A percentile compares a stretch with the other conserved stretches of the same genome.
These are phyloP conservation scores for Strigamia maritima DNA, from an alignment of 2,888 invertebrate genomes.

Conservation along the genomic window DNA sequence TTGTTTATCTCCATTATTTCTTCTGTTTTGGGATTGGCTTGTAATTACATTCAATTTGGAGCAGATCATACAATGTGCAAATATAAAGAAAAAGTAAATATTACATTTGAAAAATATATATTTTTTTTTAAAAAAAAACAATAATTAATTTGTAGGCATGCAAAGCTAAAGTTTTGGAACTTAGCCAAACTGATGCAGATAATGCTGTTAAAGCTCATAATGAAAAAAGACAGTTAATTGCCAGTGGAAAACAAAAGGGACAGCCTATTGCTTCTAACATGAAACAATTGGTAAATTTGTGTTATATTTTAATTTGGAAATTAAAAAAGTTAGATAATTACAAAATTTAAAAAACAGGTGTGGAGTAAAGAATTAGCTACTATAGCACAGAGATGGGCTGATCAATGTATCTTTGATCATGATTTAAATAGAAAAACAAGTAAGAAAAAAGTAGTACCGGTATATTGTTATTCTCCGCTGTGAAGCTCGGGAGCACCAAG, in stretches of 20 bases:
- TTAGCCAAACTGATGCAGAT: slow-evolving; percentile 41
- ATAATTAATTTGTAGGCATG: background rate
- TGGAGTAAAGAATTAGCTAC: slow-evolving; percentile 11
- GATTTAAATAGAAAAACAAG: background rate
- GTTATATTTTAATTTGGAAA: too few species aligned
- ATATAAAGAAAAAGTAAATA: background rate
- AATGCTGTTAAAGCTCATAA: background rate
- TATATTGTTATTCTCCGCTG: too few species aligned
- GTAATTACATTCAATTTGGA: background rate
- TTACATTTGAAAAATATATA: background rate
- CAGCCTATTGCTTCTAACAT: background rate
- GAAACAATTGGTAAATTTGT: too few species aligned
- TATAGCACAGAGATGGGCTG: slow-evolving; percentile 21
- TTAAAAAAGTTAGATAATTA: too few species aligned
- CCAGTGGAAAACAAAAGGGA: background rate
- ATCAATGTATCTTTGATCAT: slow-evolving; percentile 13
- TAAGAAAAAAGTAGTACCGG: too few species aligned
- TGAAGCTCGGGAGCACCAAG: too few species aligned
- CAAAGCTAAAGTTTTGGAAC: background rate
- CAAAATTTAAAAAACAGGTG: too few species aligned
- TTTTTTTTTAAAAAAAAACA: background rate
- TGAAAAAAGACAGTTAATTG: background rate
- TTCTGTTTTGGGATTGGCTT: background rate
- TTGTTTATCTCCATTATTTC: too few species aligned
- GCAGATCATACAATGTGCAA: background rate